phyloP scores from a whole-genome alignment of 35 echinoderm and acorn worm species.

The Chiridota heheva region DNA sequence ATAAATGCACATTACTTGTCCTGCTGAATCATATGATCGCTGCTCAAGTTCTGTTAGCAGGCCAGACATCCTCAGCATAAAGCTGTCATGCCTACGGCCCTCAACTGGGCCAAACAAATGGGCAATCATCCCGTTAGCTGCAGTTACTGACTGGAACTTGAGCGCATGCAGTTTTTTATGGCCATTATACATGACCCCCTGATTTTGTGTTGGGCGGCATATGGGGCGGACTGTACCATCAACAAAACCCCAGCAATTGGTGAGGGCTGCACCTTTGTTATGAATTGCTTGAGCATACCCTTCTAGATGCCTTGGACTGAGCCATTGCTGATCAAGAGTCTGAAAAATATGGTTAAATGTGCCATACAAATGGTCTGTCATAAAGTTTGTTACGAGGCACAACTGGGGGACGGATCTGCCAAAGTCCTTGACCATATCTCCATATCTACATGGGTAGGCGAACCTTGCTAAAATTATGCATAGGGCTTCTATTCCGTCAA shows the following conservation, averaged over 20 bases:
- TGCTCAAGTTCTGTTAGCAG: constrained; percentile 23
- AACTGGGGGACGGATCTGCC: constrained; percentile 17
- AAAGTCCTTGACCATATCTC: constrained; percentile 10
- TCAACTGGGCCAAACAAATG: constrained; percentile 62
- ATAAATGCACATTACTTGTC: constrained; percentile 32
- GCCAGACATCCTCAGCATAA: constrained; percentile 19
- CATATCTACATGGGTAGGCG: constrained; percentile 27
- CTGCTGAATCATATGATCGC: background rate
- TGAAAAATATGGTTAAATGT: background rate
- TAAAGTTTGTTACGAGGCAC: background rate
- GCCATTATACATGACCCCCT: constrained; percentile 8
- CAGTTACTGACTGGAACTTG: too few species aligned
- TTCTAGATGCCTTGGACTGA: background rate
- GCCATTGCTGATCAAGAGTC: constrained; percentile 29
- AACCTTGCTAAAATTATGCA: constrained; percentile 42
- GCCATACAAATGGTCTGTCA: background rate
- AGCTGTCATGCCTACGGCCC: constrained; percentile 51
- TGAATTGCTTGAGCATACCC: background rate
- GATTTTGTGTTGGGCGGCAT: constrained; percentile 10
- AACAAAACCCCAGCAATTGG: constrained; percentile 38
- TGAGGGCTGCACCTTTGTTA: constrained; percentile 15
- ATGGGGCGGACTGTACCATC: constrained; percentile 34
- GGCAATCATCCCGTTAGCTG: constrained; percentile 44
- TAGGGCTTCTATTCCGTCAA: constrained; percentile 53
- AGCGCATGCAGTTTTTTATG: constrained; percentile 46